These are phyloP conservation scores for Apotomis turbidana DNA, from an alignment of 2,888 invertebrate species.

Conservation along the genomic window DNA sequence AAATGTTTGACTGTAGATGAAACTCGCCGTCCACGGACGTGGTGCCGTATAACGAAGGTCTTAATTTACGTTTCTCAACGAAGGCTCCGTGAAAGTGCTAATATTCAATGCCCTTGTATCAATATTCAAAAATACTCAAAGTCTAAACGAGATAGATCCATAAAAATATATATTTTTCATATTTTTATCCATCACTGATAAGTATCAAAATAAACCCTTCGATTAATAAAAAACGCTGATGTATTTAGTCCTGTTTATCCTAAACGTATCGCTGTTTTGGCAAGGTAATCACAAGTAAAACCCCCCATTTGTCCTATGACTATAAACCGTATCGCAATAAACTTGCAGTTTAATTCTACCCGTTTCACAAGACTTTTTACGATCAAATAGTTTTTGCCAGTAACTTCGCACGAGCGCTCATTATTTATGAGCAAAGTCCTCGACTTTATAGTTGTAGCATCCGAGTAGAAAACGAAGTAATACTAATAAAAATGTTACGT, in stretches of 20 bases:
- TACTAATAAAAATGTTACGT: constrained; percentile 38
- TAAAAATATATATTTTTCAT: too few species aligned
- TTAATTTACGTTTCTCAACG: too few species aligned
- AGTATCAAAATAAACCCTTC: not conserved
- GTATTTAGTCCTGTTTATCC: constrained; percentile 10
- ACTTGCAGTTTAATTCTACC: constrained; percentile 15
- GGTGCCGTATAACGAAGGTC: too few species aligned
- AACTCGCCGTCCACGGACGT: too few species aligned
- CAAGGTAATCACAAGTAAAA: constrained; percentile 22
- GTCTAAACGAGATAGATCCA: too few species aligned
- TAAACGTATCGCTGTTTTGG: constrained; percentile 15
- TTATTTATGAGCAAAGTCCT: constrained; percentile 40
- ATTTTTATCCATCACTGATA: too few species aligned
- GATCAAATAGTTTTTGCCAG: constrained; percentile 40
- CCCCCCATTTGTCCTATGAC: constrained; percentile 4
- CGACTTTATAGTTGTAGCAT: constrained; percentile 39
- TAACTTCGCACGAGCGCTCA: constrained; percentile 34
- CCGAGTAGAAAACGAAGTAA: constrained; percentile 34
- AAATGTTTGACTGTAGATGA: too few species aligned
- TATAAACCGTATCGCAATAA: constrained; percentile 13
- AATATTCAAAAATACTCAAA: too few species aligned
- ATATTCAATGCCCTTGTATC: too few species aligned
- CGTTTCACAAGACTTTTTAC: constrained; percentile 22
- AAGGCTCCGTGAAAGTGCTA: too few species aligned
- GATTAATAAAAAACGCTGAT: not conserved